Evolutionary conservation across 2,797 vertebrate genomes (phyloP).

Genomic region (Rhinoraja longicauda): DNA sequence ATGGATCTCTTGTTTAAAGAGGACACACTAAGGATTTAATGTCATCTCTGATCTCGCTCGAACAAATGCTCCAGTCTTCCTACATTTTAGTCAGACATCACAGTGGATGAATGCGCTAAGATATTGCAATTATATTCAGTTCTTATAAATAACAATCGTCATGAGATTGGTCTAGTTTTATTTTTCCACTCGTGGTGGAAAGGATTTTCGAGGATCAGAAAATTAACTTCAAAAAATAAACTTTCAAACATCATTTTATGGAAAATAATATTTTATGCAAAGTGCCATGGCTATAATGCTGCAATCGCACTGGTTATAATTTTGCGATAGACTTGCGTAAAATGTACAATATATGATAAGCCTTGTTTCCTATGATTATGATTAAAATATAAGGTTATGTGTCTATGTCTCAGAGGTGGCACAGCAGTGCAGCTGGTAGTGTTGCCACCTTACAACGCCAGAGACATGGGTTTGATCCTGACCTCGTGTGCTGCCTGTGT

Average conservation of each 20-base stretch:
- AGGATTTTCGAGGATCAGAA: background rate
- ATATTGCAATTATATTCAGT: background rate
- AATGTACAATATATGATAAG: background rate
- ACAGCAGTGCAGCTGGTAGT: too few relatives aligned
- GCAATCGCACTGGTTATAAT: background rate
- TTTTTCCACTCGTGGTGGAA: background rate
- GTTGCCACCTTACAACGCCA: too few relatives aligned
- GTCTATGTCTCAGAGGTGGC: background rate
- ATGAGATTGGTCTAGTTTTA: background rate
- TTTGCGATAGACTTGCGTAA: background rate
- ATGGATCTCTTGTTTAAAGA: background rate
- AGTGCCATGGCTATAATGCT: background rate
- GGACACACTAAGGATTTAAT: background rate
- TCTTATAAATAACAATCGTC: background rate
- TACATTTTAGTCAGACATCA: background rate
- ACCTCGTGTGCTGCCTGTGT: too few relatives aligned
- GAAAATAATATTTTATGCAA: background rate
- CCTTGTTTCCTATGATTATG: background rate
- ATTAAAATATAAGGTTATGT: background rate
- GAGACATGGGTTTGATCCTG: too few relatives aligned
- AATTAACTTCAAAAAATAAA: background rate
- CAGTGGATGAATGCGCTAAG: background rate
- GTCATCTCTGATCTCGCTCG: background rate
- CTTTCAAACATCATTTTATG: background rate
- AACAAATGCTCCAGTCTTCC: background rate